Percentiles rank a stretch among this genome's conserved stretches.
Conservation (phyloP, 2,797 vertebrate species). For the Chaenodraco wilsoni region DNA sequence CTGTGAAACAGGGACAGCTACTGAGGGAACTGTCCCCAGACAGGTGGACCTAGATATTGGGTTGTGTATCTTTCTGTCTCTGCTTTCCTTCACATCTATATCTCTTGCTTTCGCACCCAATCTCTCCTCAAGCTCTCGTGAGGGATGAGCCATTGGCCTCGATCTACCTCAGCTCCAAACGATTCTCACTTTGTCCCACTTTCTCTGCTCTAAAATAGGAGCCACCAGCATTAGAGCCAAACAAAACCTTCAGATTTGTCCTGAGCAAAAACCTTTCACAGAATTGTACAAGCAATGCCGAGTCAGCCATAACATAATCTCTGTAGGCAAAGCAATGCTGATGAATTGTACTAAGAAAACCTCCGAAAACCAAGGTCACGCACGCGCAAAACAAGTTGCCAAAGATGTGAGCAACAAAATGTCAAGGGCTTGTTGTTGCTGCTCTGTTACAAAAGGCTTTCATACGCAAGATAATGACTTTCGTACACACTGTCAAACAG, state of each 20-base stretch:
- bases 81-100: slow-evolving; percentile 30
- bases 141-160: slow-evolving; percentile 58
- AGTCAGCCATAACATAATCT: slow-evolving; percentile 9
- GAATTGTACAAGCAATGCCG: slow-evolving; percentile 2
- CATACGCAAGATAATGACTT: slow-evolving; percentile 25
- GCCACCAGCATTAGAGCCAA: slow-evolving; percentile 23
- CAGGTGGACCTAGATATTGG: slow-evolving; percentile 50
- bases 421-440: slow-evolving; percentile 26
- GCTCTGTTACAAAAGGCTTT: background rate
- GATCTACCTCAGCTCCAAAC: slow-evolving; percentile 44
- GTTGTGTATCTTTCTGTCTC: slow-evolving; percentile 21
- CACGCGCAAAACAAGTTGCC: background rate
- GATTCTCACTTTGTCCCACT: slow-evolving; percentile 65
- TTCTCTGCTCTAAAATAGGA: slow-evolving; percentile 66
- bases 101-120: slow-evolving; percentile 19
- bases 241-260: slow-evolving; percentile 21
- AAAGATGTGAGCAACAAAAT: slow-evolving; percentile 22
- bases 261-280: slow-evolving; percentile 8
- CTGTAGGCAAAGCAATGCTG: background rate
- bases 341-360: slow-evolving; percentile 12
- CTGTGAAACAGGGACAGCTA: slow-evolving; percentile 49
- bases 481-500: slow-evolving; percentile 22
- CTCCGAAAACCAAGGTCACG: slow-evolving; percentile 10
- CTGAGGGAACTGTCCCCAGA: slow-evolving; percentile 50
- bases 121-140: slow-evolving; percentile 45